Percentiles rank a stretch among this genome's conserved stretches.
Conservation (phyloP, 2,113 vertebrate species). For the Triplophysa siluroides region DNA sequence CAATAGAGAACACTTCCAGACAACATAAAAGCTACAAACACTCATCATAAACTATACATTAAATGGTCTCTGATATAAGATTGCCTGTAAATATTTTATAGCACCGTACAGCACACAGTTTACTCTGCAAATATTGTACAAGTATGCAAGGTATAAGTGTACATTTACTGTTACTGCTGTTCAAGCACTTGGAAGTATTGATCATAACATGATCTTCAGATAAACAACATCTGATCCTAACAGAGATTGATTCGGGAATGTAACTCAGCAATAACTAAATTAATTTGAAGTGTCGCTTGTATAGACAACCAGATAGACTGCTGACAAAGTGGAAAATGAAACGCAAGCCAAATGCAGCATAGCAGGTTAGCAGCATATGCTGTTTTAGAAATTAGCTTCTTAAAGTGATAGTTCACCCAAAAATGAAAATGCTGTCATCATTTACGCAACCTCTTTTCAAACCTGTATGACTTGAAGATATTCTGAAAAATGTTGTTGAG, state of each 20-base stretch:
- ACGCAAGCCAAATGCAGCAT: neutral
- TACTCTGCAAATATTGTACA: neutral
- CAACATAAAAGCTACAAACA: too few relatives aligned
- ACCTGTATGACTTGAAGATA: too few relatives aligned
- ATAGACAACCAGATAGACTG: neutral
- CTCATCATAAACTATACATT: too few relatives aligned
- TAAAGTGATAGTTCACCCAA: too few relatives aligned
- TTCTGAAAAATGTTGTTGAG: too few relatives aligned
- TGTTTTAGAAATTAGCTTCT: too few relatives aligned
- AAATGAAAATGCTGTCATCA: too few relatives aligned
- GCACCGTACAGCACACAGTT: neutral
- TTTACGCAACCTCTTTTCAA: too few relatives aligned
- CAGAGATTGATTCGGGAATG: neutral
- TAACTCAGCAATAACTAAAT: neutral
- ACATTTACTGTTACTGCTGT: neutral
- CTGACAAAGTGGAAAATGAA: slow-evolving; percentile 17
- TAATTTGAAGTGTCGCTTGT: neutral
- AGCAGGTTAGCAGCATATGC: too few relatives aligned
- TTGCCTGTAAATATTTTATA: neutral
- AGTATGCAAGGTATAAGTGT: neutral
- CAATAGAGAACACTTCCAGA: too few relatives aligned
- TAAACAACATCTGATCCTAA: neutral
- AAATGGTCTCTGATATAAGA: too few relatives aligned
- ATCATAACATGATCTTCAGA: neutral
- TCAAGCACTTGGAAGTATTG: neutral